Base-by-base conservation (phyloP, 2,797 vertebrate genomes). In the Notolabrus celidotus region DNA sequence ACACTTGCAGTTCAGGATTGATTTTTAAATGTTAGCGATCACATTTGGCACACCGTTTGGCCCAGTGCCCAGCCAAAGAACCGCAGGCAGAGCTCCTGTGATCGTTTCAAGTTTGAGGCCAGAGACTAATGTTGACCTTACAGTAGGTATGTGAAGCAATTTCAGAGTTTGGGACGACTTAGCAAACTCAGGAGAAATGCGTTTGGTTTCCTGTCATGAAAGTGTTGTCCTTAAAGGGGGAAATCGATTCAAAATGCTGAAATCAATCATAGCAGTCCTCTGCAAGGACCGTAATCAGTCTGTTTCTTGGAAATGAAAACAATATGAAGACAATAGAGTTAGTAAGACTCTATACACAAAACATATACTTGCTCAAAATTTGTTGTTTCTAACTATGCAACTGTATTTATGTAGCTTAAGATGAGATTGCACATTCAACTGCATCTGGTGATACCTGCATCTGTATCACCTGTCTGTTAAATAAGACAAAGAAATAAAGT, bases 1-100 rank as follows among this genome's bases (percentile, higher is more conserved):
- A 68, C n/a, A 29, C 63, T 65, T 52, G 29, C 65, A 69, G 58
- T 62, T 72, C 41, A 58, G 58, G 45, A 78, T 84, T 82, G 51
- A 85, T 80, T 82, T 74, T 36, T 64, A 80, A 86, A 68, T 57
- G 43, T 69, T 79, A 86, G 87, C 64, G 80, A 84, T 87, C 70
- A 78, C 63, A 52, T 76, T 70, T 34, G 71, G 61, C 46, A 41
- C 54, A 45, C 38, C 51, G 46, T 75, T 75, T 84, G 80, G 82
- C 70, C 33, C 19, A 4, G 29, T 27, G 76, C 76, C 84, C 65
- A 68, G 77, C 23, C 50, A 69, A 54, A 79, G 12, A 62, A 71
- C 66, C 66, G 33, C 23, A 16, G 31, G 63, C 52, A 56, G 36
- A 66, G 61, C 67, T 62, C 27, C 23, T 72, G 17, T 20, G 45